A percentile compares a stretch with the other conserved stretches of the same genome.
Evolutionary conservation across 2,888 invertebrate genomes (phyloP).

Genomic region (Netelia inedita): DNA sequence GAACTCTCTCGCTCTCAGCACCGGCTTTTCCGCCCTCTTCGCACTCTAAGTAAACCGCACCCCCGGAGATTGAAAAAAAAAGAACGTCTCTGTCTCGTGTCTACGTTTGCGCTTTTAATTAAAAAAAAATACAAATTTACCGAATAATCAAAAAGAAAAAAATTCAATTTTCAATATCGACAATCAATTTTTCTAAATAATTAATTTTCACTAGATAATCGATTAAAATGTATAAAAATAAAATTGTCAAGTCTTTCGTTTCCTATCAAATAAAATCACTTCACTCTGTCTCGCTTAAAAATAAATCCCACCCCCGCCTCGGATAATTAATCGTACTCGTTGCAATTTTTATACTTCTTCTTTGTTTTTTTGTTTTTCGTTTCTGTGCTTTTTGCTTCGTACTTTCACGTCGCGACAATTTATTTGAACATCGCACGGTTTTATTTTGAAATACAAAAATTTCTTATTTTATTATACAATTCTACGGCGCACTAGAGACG

Average conservation of each 20-base stretch:
- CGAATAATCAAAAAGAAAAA: neutral
- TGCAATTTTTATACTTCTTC: neutral
- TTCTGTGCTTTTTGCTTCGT: no score
- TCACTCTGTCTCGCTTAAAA: neutral
- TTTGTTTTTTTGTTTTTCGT: neutral
- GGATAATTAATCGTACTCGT: neutral
- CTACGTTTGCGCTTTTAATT: neutral
- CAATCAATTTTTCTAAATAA: neutral
- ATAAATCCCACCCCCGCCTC: no score
- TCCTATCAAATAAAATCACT: neutral
- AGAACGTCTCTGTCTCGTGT: no score
- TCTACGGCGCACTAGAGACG: no score
- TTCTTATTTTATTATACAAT: no score
- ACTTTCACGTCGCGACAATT: no score
- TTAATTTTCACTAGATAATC: neutral
- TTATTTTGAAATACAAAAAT: no score
- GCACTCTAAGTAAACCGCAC: slow-evolving; percentile 41
- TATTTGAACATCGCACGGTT: no score
- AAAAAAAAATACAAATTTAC: neutral
- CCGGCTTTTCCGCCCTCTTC: slow-evolving; percentile 38
- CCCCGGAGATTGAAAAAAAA: slow-evolving; percentile 18
- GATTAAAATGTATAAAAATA: neutral
- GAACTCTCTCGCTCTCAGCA: slow-evolving; percentile 34
- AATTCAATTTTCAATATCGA: neutral
- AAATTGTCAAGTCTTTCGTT: neutral